These are phyloP conservation scores for Salminus brasiliensis DNA, from an alignment of 2,113 vertebrate genomes.

Conservation along the genomic window DNA sequence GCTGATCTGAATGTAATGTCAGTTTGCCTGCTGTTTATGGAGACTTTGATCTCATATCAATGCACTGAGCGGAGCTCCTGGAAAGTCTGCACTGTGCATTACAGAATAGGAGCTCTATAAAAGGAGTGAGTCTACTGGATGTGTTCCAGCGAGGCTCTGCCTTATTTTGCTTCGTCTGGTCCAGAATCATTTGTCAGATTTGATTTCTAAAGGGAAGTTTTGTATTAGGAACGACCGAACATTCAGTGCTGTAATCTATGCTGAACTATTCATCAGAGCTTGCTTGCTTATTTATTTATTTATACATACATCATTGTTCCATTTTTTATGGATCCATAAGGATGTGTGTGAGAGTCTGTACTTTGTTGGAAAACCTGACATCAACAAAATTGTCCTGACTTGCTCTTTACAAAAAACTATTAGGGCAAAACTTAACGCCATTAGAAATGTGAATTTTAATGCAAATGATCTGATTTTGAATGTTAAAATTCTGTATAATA, in stretches of 20 bases:
- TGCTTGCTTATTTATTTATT: neutral
- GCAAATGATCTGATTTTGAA: too few relatives aligned
- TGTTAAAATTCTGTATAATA: too few relatives aligned
- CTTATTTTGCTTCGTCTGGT: neutral
- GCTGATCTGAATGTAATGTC: conserved; percentile 15
- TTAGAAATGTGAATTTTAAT: too few relatives aligned
- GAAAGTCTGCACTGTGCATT: neutral
- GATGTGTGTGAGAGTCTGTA: too few relatives aligned
- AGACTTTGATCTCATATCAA: conserved; percentile 25
- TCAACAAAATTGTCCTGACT: too few relatives aligned
- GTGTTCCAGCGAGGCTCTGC: neutral
- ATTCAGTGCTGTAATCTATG: neutral
- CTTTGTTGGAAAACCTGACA: too few relatives aligned
- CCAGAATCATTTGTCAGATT: conserved; percentile 24
- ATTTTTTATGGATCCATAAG: too few relatives aligned
- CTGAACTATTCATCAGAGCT: conserved; percentile 14
- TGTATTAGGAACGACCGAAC: conserved; percentile 22
- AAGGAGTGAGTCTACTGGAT: neutral
- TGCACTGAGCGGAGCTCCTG: neutral
- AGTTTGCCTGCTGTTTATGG: conserved; percentile 27
- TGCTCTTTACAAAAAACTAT: too few relatives aligned
- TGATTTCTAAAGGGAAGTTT: conserved; percentile 32
- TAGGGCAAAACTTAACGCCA: too few relatives aligned
- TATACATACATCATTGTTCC: neutral
- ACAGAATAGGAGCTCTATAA: neutral